Base-by-base conservation (phyloP, 2,888 invertebrate species). In the Acanthosoma haemorrhoidale region DNA sequence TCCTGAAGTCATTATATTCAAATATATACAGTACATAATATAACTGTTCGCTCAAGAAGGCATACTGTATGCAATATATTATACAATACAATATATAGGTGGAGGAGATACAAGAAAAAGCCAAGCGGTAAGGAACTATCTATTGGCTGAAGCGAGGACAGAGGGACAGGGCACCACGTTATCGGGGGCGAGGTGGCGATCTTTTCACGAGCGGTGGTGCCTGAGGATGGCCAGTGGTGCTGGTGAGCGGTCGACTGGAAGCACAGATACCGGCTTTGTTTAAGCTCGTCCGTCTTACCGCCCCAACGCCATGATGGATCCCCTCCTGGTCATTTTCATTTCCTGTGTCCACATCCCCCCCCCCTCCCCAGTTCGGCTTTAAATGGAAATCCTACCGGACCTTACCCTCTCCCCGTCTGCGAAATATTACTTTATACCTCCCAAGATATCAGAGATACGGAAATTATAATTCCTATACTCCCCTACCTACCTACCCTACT, bases 381-480 rank as follows among this genome's bases (percentile, higher is more conserved):
- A 32, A 60, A 60, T 60, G 60, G 60, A 60, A 60, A 60, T 60
- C 60, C 60, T 16, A 32, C 8, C 15, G 5, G 16, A 3, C 32
- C 60, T 9, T 4, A 9, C 38, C 38, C 38, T n/a, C 38, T 9
- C 38, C 8, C 9, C 8, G 38, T 11, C 38, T 9, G 34, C 32
- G 29, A 60, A 60, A 60, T 60, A 60, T 60, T 32, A 32, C 32
- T 16, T 16, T 16, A 29, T 21, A 15, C 5, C 34, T 60, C 32
- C 32, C 32, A 36, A 60, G 32, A 36, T 36, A 60, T 60, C 60
- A 4, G 31, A 34, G 60, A 60, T 60, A 60, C 60, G 60, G 60
- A 60, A 60, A 60, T 60, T 60, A 60, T 60, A 60, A 60, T 60
- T 60, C 60, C 60, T 60, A 32, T 60, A 60, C n/a, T 25, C 25